Conservation (phyloP, 2,113 vertebrate species). For the Oreochromis tanganicae region DNA sequence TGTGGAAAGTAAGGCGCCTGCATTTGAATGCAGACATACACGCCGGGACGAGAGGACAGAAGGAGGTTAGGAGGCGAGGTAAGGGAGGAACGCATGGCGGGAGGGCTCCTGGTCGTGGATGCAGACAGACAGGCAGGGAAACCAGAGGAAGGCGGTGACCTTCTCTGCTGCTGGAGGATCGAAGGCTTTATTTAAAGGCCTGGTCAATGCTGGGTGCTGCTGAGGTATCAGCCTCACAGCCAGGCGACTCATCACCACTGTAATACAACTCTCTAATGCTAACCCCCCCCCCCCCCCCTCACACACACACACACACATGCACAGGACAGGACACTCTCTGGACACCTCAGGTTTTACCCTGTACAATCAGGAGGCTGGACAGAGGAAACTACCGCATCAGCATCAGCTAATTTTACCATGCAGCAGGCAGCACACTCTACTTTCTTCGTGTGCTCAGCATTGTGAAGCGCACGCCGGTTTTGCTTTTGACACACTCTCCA, state of each 20-base stretch:
- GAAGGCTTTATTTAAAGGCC: slow-evolving; percentile 74
- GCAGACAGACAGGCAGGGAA: slow-evolving; percentile 78
- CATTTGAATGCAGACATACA: slow-evolving; percentile 1
- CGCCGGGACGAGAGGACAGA: background rate
- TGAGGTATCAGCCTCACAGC: slow-evolving; percentile 67
- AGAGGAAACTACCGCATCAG: slow-evolving; percentile 63
- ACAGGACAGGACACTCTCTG: slow-evolving; percentile 53
- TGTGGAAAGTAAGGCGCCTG: background rate
- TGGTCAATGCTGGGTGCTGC: slow-evolving; percentile 74
- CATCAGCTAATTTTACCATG: slow-evolving; percentile 65
- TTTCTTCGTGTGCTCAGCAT: slow-evolving; percentile 49
- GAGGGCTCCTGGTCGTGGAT: slow-evolving; percentile 63
- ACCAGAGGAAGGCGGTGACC: slow-evolving; percentile 76
- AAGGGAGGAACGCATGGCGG: slow-evolving; percentile 52
- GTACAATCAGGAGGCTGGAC: slow-evolving; percentile 52
- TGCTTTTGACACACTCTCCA: background rate
- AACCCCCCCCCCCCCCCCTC: slow-evolving; percentile 30
- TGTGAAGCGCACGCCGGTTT: background rate
- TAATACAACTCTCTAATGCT: slow-evolving; percentile 66
- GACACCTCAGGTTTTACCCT: slow-evolving; percentile 63
- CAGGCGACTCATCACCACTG: slow-evolving; percentile 66
- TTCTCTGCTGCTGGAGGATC: slow-evolving; percentile 65
- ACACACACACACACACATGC: background rate
- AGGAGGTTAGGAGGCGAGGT: background rate
- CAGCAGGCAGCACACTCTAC: slow-evolving; percentile 39